These are phyloP conservation scores for Zophobas atratus DNA, from an alignment of 1,140 invertebrate species.

Conservation along the genomic window DNA sequence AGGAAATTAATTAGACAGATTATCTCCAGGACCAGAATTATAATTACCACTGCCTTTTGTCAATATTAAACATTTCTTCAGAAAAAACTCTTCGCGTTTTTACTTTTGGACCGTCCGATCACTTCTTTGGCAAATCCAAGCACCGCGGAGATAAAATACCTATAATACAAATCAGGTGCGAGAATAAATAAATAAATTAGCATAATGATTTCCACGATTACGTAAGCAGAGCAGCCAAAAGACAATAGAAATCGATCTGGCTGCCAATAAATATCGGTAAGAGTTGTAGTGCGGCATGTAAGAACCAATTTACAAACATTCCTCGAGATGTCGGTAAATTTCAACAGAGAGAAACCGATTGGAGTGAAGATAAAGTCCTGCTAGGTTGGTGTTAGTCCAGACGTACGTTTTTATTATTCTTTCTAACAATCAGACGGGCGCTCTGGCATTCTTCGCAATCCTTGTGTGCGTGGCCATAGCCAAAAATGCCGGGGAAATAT, in stretches of 20 bases:
- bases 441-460: constrained; percentile 49
- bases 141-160: no score
- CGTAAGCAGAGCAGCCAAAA: constrained; percentile 29
- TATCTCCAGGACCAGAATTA: no score
- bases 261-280: constrained; percentile 55
- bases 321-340: constrained; percentile 61
- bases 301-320: constrained; percentile 65
- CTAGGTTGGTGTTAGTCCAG: constrained; percentile 45
- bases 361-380: constrained; percentile 57
- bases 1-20: no score
- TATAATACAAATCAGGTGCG: neutral
- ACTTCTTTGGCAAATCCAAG: no score
- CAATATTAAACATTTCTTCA: no score
- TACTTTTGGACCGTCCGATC: no score
- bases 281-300: constrained; percentile 63
- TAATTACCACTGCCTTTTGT: no score
- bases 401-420: constrained; percentile 50
- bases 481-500: constrained; percentile 34
- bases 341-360: constrained; percentile 56
- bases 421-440: constrained; percentile 44
- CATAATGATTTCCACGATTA: constrained; percentile 20
- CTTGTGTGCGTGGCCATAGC: constrained; percentile 47
- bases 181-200: constrained; percentile 31
- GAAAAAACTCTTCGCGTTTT: no score
- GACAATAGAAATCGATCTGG: constrained; percentile 59